Percentiles rank a stretch among this genome's conserved stretches.
These are phyloP conservation scores for Aphodius sticticus DNA, from an alignment of 2,888 invertebrate species.

Conservation along the genomic window DNA sequence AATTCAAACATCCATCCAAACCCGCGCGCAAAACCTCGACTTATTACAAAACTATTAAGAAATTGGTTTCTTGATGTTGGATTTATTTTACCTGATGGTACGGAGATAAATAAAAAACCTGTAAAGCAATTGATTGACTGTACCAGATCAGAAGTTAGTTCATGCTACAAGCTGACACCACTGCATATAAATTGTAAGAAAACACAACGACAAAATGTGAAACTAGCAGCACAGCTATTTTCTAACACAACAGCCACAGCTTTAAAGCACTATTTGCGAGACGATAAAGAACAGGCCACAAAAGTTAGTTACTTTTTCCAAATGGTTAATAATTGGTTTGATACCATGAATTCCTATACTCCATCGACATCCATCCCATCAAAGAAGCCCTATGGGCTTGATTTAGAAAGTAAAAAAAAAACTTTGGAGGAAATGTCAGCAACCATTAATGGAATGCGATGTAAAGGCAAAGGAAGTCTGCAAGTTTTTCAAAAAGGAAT, in stretches of 20 bases:
- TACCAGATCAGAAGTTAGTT: constrained; percentile 32
- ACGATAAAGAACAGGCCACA: too few relatives aligned
- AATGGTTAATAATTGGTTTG: constrained; percentile 47
- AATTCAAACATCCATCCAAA: too few relatives aligned
- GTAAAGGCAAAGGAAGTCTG: constrained; percentile 31
- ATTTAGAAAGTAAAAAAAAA: constrained; percentile 36
- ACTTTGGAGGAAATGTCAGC: not conserved
- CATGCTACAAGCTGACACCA: constrained; percentile 30
- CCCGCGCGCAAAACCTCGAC: too few relatives aligned
- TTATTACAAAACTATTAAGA: too few relatives aligned
- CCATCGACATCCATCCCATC: constrained; percentile 30
- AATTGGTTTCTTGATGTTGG: constrained; percentile 42
- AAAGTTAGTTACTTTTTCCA: too few relatives aligned
- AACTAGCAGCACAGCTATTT: constrained; percentile 41
- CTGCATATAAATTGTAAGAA: constrained; percentile 39
- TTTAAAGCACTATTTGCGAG: too few relatives aligned
- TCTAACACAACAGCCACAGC: too few relatives aligned
- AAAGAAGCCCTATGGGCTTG: constrained; percentile 41
- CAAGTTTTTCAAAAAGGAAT: constrained; percentile 42
- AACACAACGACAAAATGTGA: constrained; percentile 40
- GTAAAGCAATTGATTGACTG: too few relatives aligned
- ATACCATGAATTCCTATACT: constrained; percentile 44
- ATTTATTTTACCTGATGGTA: constrained; percentile 12
- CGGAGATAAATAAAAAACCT: constrained; percentile 7
- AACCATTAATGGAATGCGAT: constrained; percentile 33